Base-by-base conservation (phyloP, 2,888 invertebrate genomes). In the Meteorus colon region DNA sequence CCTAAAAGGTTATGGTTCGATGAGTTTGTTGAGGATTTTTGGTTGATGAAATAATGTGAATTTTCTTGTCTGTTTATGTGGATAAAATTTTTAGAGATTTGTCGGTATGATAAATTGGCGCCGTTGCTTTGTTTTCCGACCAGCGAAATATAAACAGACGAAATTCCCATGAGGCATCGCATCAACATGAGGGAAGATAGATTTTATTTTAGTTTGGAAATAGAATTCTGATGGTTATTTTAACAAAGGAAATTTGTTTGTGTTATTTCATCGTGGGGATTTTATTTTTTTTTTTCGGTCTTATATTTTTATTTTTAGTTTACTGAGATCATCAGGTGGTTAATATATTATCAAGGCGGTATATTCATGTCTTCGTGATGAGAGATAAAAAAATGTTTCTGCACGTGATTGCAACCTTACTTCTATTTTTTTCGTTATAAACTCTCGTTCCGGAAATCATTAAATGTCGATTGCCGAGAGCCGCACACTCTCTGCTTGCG, bases 401-500 rank as follows among this genome's bases (percentile, higher is more conserved):
- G n/a, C n/a, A 19, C 31, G n/a, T 69, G 69, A 69, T 69, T 69
- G 69, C 69, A 51, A 69, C 48, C 10, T 51, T 31, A 27, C n/a
- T 34, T n/a, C 4, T 51, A n/a, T 16, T 19, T 5, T 8, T 19
- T 37, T 29, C 10, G 24, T 55, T 55, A 19, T 19, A 41, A 41
- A 41, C 19, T 55, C 2, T 19, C 55, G 19, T 55, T 55, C 19
- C 55, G 19, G 55, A 55, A 55, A 51, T 69, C 55, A 16, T 69
- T 69, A 69, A 69, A 69, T 16, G 55, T 55, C 55, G 48, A 69
- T 69, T 69, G 55, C 69, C 16, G 29, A 5, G 27, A 19, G 55
- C 41, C 41, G 12, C 41, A 41, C 41, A 41, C 41, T 8, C 41
- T 41, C 12, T 31, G 19, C 31, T 27, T 31, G 29, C 48, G 51